Base-by-base conservation (phyloP, 2,888 invertebrate genomes). In the Phyllotreta striolata region DNA sequence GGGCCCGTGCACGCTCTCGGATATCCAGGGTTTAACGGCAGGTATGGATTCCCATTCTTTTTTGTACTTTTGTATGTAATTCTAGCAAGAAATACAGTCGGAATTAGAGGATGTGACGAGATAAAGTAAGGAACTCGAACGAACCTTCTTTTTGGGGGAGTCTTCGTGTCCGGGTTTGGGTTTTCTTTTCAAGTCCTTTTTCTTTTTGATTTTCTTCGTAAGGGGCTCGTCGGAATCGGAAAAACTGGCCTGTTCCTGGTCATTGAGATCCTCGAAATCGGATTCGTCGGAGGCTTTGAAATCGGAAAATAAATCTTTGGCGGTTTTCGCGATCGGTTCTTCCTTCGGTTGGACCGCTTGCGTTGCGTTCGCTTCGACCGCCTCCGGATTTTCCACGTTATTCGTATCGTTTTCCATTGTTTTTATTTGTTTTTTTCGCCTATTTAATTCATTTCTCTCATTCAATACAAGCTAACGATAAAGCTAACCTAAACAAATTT, bases 21-120 rank as follows among this genome's bases (percentile, higher is more conserved):
- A 77, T 8, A 80, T 68, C 80, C 80, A 80, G 3, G 78, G 78
- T 63, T 76, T 79, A 8, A 79, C 78, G 49, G 77, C 73, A n/a
- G 79, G 80, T 58, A 79, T 76, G 24, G 75, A 73, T 68, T 80
- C 79, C 80, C 80, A 80, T 70, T 80, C 79, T 66, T 79, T 79
- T 61, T 79, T 78, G 60, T 80, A 80, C 68, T 79, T 80, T 65
- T 79, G 79, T 1, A 72, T 66, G 66, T 79, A 79, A 55, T 66
- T 69, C 70, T 72, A 76, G 67, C 70, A 63, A 43, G 72, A 69
- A 38, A 43, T 6, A 13, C 12, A 10, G n/a, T 43, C 5, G 5
- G 12, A 4, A n/a, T 43, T 6, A 43, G n/a, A 10, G 12, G 4
- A 6, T 6, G 12, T 6, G 44, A 43, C 44, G n/a, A 43, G 5